Base-by-base conservation (phyloP, 2,113 vertebrate species). In the Strigops habroptila region DNA sequence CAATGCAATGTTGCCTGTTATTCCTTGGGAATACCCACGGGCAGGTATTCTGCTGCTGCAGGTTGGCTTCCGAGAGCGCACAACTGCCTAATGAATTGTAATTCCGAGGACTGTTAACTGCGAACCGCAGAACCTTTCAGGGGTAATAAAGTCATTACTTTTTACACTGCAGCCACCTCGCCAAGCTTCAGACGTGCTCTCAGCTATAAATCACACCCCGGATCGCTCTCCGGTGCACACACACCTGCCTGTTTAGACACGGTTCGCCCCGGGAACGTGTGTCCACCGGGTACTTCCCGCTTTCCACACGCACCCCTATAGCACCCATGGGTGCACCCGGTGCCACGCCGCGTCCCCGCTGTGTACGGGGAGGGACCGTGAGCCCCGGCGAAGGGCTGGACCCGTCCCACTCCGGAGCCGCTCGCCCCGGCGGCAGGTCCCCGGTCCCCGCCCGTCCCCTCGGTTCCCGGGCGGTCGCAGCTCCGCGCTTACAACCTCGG, bases 141-240 rank as follows among this genome's bases (percentile, higher is more conserved):
- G 95, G 97, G 95, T 96, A 98, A 97, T 98, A 97, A 98, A 98
- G 96, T 97, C 96, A 97, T 98, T 97, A 98, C 97, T 98, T 97
- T 97, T 97, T 97, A 97, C 96, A 96, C 86, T 48, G 95, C 93
- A 95, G 96, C 90, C 97, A 97, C 97, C 96, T 97, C 73, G 97
- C 90, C 95, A 97, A 97, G 97, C 98, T 97, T 96, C 96, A 96
- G 76, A 90, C 81, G 77, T 71, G 92, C 88, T 74, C 90, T 92
- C 94, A 74, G 71, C 65, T 67, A 97, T 95, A 96, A 97, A 97
- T 93, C 91, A 90, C 33, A 83, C n/a, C 28, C 88, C 81, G 33
- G 57, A n/a, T 59, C 33, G 21, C 33, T 57, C 44, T 52, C 75
- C 31, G 27, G 41, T 11, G 71, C 55, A 55, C 55, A 21, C 85